Conservation (phyloP, 2,797 vertebrate genomes). For the Hippocampus kuda region DNA sequence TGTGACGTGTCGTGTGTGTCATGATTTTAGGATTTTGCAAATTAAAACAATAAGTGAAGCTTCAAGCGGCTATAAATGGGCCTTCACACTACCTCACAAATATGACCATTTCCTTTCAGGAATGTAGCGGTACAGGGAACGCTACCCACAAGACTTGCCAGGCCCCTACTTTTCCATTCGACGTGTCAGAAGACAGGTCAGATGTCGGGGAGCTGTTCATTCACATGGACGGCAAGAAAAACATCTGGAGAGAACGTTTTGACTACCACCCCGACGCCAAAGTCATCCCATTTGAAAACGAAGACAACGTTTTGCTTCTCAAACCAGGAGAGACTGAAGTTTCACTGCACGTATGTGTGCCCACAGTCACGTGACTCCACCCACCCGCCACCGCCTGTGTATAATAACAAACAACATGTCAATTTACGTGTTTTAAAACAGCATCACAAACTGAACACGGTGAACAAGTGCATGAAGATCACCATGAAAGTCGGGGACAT, state of each 20-base stretch:
- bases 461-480: conserved; percentile 76
- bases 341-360: conserved; percentile 72
- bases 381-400: background rate
- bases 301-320: conserved; percentile 56
- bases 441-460: conserved; percentile 73
- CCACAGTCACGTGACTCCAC: background rate
- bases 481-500: conserved; percentile 74
- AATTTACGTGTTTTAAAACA: conserved; percentile 38
- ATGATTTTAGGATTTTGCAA: no score
- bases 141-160: conserved; percentile 65
- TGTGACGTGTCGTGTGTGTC: background rate
- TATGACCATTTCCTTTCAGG: conserved; percentile 36
- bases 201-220: conserved; percentile 66
- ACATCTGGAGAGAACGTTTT: conserved; percentile 56
- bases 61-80: no score
- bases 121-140: conserved; percentile 58
- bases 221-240: conserved; percentile 65
- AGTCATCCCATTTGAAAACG: conserved; percentile 61
- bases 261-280: conserved; percentile 64
- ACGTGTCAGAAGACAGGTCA: conserved; percentile 46
- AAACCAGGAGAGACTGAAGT: conserved; percentile 72
- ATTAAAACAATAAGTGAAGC: no score
- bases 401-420: background rate
- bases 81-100: background rate
- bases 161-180: conserved; percentile 64